Conservation (phyloP, 2,888 invertebrate species). For the Pandemis cinnamomeana region DNA sequence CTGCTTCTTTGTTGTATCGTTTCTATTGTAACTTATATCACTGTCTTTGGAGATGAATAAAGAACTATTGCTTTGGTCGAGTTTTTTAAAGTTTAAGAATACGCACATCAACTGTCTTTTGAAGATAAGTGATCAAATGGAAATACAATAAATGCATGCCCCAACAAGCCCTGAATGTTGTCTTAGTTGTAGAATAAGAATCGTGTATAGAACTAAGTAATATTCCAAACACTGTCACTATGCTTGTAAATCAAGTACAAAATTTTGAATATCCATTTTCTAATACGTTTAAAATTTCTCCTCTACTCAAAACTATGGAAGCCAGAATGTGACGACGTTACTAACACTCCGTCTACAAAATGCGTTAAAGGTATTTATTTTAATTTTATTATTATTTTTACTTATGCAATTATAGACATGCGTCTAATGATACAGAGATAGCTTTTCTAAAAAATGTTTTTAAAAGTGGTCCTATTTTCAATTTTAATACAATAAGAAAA, state of each 20-base stretch:
- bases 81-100: constrained; percentile 40
- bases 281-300: constrained; percentile 40
- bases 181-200: constrained; percentile 42
- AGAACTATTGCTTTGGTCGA: constrained; percentile 59
- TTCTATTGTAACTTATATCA: constrained; percentile 45
- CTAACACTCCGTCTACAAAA: constrained; percentile 65
- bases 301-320: constrained; percentile 80
- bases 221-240: constrained; percentile 32
- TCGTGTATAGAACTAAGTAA: constrained; percentile 23
- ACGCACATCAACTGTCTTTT: constrained; percentile 53
- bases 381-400: constrained; percentile 47
- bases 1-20: constrained; percentile 68
- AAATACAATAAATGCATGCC: constrained; percentile 68
- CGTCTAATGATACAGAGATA: constrained; percentile 73
- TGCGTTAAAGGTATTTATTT: constrained; percentile 45
- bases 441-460: constrained; percentile 65
- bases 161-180: constrained; percentile 61
- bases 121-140: constrained; percentile 43
- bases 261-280: constrained; percentile 56
- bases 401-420: constrained; percentile 55
- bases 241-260: constrained; percentile 70
- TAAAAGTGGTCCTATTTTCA: constrained; percentile 72
- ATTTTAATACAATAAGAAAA: constrained; percentile 66
- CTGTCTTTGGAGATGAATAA: constrained; percentile 49
- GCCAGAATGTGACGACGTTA: constrained; percentile 72